These are phyloP conservation scores for Andrena chrysosceles DNA, from an alignment of 2,888 invertebrate genomes.

Conservation along the genomic window DNA sequence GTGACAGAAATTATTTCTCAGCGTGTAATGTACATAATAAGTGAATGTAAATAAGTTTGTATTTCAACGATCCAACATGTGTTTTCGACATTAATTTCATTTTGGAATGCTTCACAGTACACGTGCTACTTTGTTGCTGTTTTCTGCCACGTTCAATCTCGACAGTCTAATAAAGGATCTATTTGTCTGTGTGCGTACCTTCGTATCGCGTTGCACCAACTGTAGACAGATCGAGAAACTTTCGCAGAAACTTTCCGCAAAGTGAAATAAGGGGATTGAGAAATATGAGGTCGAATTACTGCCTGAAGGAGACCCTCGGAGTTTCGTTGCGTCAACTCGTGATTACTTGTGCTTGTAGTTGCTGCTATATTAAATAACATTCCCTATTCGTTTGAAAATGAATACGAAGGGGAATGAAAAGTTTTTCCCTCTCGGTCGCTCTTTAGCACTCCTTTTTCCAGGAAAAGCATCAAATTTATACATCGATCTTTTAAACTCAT, in stretches of 20 bases:
- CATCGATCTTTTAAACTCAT: neutral
- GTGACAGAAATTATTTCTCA: no score
- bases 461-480: neutral
- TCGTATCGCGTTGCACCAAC: neutral
- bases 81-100: no score
- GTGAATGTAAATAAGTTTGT: no score
- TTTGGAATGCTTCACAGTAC: no score
- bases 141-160: slow-evolving; percentile 19
- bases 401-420: neutral
- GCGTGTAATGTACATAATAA: no score
- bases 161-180: slow-evolving; percentile 39
- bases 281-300: slow-evolving; percentile 61
- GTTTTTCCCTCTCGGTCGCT: neutral
- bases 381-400: neutral
- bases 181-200: slow-evolving; percentile 37
- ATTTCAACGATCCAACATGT: no score
- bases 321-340: slow-evolving; percentile 37
- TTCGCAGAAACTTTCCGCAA: slow-evolving; percentile 34
- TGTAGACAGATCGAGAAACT: slow-evolving; percentile 45
- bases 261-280: slow-evolving; percentile 58
- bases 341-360: slow-evolving; percentile 39
- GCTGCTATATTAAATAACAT: slow-evolving; percentile 7
- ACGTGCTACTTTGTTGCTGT: neutral
- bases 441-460: neutral
- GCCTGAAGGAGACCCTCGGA: neutral